phyloP scores from a whole-genome alignment of 2,888 invertebrate species.

The Nomada fabriciana region DNA sequence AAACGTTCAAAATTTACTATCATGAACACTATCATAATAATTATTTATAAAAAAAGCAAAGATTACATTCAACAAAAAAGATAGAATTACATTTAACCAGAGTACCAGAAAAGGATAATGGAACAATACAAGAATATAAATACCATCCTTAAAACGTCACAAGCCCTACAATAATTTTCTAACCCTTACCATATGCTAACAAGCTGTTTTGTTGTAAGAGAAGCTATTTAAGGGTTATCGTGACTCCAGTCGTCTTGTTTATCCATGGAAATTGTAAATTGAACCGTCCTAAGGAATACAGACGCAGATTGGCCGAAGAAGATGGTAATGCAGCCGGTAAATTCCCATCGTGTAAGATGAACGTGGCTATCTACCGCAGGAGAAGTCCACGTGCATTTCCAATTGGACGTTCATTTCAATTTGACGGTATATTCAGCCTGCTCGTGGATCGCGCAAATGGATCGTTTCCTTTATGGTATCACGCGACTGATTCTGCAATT shows the following conservation, averaged over 20 bases:
- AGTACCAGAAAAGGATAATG: too few species aligned
- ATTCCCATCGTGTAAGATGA: slow-evolving; percentile 55
- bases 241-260: slow-evolving; percentile 32
- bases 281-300: slow-evolving; percentile 27
- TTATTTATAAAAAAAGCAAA: too few species aligned
- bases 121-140: background rate
- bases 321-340: slow-evolving; percentile 55
- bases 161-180: background rate
- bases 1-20: too few species aligned
- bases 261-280: slow-evolving; percentile 61
- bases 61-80: too few species aligned
- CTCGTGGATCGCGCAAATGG: slow-evolving; percentile 37
- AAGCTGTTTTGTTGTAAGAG: background rate
- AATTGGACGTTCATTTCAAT: slow-evolving; percentile 65
- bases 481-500: slow-evolving; percentile 57
- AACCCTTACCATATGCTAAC: background rate
- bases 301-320: slow-evolving; percentile 51
- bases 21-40: too few species aligned
- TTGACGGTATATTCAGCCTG: slow-evolving; percentile 54
- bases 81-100: too few species aligned
- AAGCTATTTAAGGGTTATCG: slow-evolving; percentile 21
- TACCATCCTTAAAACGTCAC: background rate
- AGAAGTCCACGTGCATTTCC: slow-evolving; percentile 32
- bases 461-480: slow-evolving; percentile 59
- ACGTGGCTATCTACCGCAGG: slow-evolving; percentile 21